phyloP scores from a whole-genome alignment of 2,113 vertebrate genomes.

The Platysternon megacephalum region DNA sequence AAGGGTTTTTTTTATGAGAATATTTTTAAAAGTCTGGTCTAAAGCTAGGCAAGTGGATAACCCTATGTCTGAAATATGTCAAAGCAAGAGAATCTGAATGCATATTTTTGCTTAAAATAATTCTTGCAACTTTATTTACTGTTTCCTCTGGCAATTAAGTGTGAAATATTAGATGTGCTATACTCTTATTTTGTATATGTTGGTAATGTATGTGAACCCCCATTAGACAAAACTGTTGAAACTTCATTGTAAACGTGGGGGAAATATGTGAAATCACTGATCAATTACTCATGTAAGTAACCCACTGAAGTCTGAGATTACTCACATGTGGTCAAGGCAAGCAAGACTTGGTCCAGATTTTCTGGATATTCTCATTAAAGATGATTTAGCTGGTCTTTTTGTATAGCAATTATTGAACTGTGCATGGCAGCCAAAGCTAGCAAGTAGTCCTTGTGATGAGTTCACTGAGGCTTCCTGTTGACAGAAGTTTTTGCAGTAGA shows the following conservation, averaged over 20 bases:
- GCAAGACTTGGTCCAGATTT: background rate
- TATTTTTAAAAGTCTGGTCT: constrained; percentile 10
- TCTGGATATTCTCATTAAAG: background rate
- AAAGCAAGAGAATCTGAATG: constrained; percentile 50
- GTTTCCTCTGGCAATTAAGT: background rate
- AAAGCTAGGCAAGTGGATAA: constrained; percentile 11
- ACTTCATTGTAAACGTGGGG: fast-evolving
- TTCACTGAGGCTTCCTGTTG: background rate
- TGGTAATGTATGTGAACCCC: background rate
- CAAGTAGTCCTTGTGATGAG: fast-evolving
- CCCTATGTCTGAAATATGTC: background rate
- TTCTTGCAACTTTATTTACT: background rate
- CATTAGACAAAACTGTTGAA: background rate
- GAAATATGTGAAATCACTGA: fast-evolving
- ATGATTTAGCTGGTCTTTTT: fast-evolving
- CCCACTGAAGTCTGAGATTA: background rate
- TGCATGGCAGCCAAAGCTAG: fast-evolving
- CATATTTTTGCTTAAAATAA: constrained; percentile 4
- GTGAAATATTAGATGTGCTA: background rate
- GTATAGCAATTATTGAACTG: background rate
- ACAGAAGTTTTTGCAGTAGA: background rate
- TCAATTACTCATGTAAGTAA: fast-evolving
- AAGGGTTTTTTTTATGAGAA: background rate
- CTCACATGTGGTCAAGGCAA: background rate
- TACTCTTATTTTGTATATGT: background rate